A percentile compares a stretch with the other conserved stretches of the same genome.
phyloP scores from a whole-genome alignment of 2,113 vertebrate species.

The Pterocles orientalis region DNA sequence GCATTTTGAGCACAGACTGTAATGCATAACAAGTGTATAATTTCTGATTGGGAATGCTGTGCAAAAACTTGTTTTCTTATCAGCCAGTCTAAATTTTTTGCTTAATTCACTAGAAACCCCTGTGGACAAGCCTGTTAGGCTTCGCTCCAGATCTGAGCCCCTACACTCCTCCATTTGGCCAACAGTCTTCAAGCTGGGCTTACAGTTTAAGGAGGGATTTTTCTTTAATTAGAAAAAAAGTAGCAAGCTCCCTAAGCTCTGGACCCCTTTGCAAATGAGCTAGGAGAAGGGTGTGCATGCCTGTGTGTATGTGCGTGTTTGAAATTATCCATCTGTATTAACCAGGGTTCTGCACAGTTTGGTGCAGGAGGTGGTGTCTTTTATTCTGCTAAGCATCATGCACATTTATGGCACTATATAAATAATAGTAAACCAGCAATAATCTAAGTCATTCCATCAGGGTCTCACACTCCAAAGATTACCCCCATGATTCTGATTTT shows the following conservation, averaged over 20 bases:
- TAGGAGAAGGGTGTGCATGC: not conserved
- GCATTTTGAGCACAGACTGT: slow-evolving; percentile 79
- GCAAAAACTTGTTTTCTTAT: slow-evolving; percentile 73
- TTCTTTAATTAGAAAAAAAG: not conserved
- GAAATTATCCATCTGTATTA: not conserved
- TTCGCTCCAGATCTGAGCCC: slow-evolving; percentile 54
- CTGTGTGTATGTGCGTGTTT: not conserved
- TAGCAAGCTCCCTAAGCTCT: not conserved
- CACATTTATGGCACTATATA: slow-evolving; percentile 38
- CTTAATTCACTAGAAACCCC: slow-evolving; percentile 72
- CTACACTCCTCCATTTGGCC: slow-evolving; percentile 49
- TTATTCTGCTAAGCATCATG: not conserved
- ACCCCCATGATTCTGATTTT: slow-evolving; percentile 8
- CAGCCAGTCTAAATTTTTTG: slow-evolving; percentile 69
- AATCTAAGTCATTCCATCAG: slow-evolving; percentile 21
- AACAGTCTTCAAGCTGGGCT: slow-evolving; percentile 53
- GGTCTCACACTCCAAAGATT: slow-evolving; percentile 39
- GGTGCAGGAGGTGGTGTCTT: slow-evolving; percentile 29
- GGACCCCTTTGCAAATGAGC: not conserved
- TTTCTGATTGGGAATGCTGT: slow-evolving; percentile 78
- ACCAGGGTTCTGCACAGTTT: not conserved
- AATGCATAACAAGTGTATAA: slow-evolving; percentile 84
- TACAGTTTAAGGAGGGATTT: slow-evolving; percentile 42
- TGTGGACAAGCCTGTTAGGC: slow-evolving; percentile 65
- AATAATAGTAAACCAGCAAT: slow-evolving; percentile 53